phyloP scores from a whole-genome alignment of 2,888 invertebrate species.

The Microplitis deprimator region DNA sequence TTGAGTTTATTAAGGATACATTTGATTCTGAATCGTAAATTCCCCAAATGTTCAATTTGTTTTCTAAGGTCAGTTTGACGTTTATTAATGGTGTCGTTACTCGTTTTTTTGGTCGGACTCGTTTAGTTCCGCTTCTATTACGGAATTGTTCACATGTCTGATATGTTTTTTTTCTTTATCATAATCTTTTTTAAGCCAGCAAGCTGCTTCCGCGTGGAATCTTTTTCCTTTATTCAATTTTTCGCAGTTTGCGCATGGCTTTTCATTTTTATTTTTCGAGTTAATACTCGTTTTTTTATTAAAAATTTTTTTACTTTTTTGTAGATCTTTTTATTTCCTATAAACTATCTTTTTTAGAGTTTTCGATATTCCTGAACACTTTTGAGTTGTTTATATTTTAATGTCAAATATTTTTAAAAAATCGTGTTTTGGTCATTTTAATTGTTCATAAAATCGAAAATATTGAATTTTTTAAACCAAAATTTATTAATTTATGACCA shows the following conservation, averaged over 20 bases:
- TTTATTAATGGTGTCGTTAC: conserved; percentile 49
- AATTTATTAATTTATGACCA: too few species aligned
- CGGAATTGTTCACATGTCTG: conserved; percentile 47
- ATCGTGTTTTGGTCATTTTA: too few species aligned
- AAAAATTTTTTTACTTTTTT: too few species aligned
- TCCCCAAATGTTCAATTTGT: conserved; percentile 39
- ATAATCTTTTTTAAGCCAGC: conserved; percentile 47
- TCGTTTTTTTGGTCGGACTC: conserved; percentile 50
- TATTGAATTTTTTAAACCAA: too few species aligned
- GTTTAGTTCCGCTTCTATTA: conserved; percentile 45
- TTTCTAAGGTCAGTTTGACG: conserved; percentile 47
- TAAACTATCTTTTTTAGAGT: too few species aligned
- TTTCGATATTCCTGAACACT: too few species aligned
- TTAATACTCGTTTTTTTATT: too few species aligned
- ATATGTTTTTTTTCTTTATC: conserved; percentile 32
- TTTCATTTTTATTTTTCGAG: neutral
- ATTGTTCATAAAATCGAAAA: too few species aligned
- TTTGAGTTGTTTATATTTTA: too few species aligned
- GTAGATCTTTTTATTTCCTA: too few species aligned
- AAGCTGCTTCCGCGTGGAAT: conserved; percentile 50
- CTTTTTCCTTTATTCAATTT: conserved; percentile 39
- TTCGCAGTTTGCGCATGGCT: conserved; percentile 45
- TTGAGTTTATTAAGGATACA: conserved; percentile 51
- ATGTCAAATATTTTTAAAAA: too few species aligned
- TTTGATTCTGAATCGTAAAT: conserved; percentile 53